Evolutionary conservation across 2,113 vertebrate genomes (phyloP).

Genomic region (Collichthys lucidus): DNA sequence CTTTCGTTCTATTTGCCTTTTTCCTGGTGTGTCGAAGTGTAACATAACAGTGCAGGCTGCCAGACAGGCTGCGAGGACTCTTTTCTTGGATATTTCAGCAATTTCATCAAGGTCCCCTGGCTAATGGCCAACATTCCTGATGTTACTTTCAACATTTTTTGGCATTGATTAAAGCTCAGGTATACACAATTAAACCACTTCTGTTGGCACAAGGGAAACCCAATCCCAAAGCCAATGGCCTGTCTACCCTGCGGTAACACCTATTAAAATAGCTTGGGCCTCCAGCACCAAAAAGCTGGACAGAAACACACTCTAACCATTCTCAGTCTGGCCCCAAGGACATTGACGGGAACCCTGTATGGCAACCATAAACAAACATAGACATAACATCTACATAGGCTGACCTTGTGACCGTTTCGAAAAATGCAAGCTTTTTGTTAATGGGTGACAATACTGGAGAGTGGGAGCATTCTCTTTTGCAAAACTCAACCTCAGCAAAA

Average conservation of each 20-base stretch:
- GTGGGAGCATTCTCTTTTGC: background rate
- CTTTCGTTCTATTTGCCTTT: background rate
- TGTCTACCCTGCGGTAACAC: constrained; percentile 65
- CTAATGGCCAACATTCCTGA: constrained; percentile 68
- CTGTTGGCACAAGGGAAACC: constrained; percentile 78
- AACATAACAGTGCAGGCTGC: constrained; percentile 19
- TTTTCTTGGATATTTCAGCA: constrained; percentile 50
- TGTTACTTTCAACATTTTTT: constrained; percentile 71
- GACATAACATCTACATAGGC: constrained; percentile 39
- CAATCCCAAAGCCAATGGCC: constrained; percentile 65
- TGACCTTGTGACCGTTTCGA: constrained; percentile 47
- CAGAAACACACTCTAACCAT: constrained; percentile 50
- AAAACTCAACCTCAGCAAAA: constrained; percentile 11
- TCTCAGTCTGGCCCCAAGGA: constrained; percentile 58
- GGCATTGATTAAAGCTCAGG: constrained; percentile 79
- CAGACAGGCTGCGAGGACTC: constrained; percentile 25
- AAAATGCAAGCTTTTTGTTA: constrained; percentile 38
- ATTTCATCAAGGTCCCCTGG: constrained; percentile 73
- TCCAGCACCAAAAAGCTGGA: constrained; percentile 46
- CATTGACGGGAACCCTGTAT: constrained; percentile 55
- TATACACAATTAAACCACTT: constrained; percentile 78
- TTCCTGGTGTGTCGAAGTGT: background rate
- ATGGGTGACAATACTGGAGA: constrained; percentile 32
- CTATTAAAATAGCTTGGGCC: constrained; percentile 68
- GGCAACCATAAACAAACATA: constrained; percentile 72